Percentiles rank a stretch among this genome's conserved stretches.
phyloP scores from a whole-genome alignment of 2,888 invertebrate species.

The Microctonus aethiopoides region DNA sequence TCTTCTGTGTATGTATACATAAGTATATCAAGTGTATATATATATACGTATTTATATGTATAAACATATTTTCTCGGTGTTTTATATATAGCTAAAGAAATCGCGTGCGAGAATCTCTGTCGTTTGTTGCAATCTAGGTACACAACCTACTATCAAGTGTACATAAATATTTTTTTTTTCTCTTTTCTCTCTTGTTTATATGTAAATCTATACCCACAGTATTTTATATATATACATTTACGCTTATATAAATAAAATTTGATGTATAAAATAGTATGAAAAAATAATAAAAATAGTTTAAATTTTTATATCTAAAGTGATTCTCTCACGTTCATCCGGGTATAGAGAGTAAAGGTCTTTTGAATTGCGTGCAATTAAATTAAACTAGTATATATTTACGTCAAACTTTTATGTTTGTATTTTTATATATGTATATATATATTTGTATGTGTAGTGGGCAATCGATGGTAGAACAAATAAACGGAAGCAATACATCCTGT shows the following conservation, averaged over 20 bases:
- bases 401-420: not conserved
- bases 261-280: too few species aligned
- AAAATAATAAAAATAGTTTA: too few species aligned
- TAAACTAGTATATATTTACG: constrained; percentile 10
- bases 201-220: not conserved
- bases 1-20: not conserved
- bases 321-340: constrained; percentile 23
- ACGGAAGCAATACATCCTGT: constrained; percentile 32
- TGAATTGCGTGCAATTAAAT: constrained; percentile 26
- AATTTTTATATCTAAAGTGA: not conserved
- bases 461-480: constrained; percentile 20
- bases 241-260: too few species aligned
- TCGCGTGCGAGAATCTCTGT: constrained; percentile 43
- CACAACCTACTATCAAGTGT: not conserved
- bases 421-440: not conserved
- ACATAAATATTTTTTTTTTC: not conserved
- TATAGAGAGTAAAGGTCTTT: not conserved
- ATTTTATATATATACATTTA: not conserved
- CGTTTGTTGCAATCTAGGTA: constrained; percentile 10
- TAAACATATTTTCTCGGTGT: not conserved
- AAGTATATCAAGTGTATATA: too few species aligned
- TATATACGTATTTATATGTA: too few species aligned
- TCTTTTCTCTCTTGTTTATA: not conserved
- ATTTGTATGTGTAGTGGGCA: not conserved
- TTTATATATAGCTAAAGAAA: constrained; percentile 37